Evolutionary conservation across 2,888 invertebrate species (phyloP), one percentile per base, ranked within the genome.

Genomic region (Sinelater perroti): DNA sequence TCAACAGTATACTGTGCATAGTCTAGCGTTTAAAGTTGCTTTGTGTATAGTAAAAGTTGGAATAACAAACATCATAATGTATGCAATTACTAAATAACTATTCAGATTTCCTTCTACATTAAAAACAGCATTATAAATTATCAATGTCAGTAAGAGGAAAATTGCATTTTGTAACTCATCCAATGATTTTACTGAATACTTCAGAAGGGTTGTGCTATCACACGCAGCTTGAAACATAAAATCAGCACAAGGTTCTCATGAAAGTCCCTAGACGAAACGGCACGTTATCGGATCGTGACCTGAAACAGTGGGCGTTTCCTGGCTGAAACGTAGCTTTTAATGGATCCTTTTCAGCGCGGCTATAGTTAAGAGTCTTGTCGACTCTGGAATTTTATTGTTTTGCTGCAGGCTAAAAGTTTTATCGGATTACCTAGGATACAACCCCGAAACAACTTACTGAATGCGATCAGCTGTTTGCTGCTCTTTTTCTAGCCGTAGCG

Each of bases 351-450:
- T 21, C 21, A 38, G 38, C 24, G 24, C 24, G 5, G 40, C 40
- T 14, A 40, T 40, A 40, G 40, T 40, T 21, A 24, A 21, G 40
- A 21, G 40, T 40, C 40, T 40, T 24, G 40, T 40, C 40, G 40
- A 26, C 40, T 40, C 10, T 20, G 13, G 13, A 40, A 24, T 40
- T 40, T 40, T 40, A 40, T 40, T 40, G 40, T 40, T 40, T 40
- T 40, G 40, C 24, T 40, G 24, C 24, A 40, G 40, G 26, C 40
- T 40, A 40, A 24, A 28, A 40, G 24, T 40, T 40, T 40, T 40
- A 40, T 40, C 40, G 40, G 40, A 40, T 40, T 40, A 40, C 40
- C n/a, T 6, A 13, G 24, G 21, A 40, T 40, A 40, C 14, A 40
- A 40, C 40, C n/a, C 26, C 7, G 14, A 40, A 24, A 40, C 26